phyloP scores from a whole-genome alignment of 2,888 invertebrate genomes.

The Drosophila mettleri region DNA sequence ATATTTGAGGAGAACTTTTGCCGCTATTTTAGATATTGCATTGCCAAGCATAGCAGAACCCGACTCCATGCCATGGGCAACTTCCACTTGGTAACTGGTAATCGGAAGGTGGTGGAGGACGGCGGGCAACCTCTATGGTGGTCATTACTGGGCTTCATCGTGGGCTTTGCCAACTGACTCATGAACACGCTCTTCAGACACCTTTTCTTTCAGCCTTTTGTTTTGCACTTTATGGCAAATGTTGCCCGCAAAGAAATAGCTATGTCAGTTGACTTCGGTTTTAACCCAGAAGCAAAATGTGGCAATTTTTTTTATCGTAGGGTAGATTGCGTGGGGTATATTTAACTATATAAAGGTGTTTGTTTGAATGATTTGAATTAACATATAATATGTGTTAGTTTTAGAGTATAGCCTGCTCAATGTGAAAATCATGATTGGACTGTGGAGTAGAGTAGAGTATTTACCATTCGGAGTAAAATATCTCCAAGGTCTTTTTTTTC shows the following conservation, averaged over 20 bases:
- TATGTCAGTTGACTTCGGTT: constrained; percentile 58
- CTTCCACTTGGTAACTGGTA: constrained; percentile 13
- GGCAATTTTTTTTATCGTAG: constrained; percentile 8
- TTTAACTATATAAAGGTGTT: constrained; percentile 4
- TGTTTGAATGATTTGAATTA: background rate
- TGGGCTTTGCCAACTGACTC: constrained; percentile 48
- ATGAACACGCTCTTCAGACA: constrained; percentile 56
- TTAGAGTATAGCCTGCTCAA: background rate
- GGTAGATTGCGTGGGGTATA: background rate
- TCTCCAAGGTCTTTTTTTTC: background rate
- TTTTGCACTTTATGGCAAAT: constrained; percentile 48
- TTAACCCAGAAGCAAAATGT: constrained; percentile 47
- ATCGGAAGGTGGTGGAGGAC: constrained; percentile 1
- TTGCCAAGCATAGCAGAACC: constrained; percentile 38
- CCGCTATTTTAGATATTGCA: constrained; percentile 43
- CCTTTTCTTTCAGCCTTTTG: constrained; percentile 51
- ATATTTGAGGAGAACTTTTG: constrained; percentile 30
- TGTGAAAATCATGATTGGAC: background rate
- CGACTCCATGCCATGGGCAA: constrained; percentile 12
- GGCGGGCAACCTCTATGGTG: constrained; percentile 20
- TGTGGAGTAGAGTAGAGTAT: background rate
- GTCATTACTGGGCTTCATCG: constrained; percentile 40
- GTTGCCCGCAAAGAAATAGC: constrained; percentile 43
- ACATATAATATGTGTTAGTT: background rate
- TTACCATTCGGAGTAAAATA: background rate